A percentile compares a stretch with the other conserved stretches of the same genome.
These are phyloP conservation scores for Ypsolopha sequella DNA, from an alignment of 2,888 invertebrate species.

Conservation along the genomic window DNA sequence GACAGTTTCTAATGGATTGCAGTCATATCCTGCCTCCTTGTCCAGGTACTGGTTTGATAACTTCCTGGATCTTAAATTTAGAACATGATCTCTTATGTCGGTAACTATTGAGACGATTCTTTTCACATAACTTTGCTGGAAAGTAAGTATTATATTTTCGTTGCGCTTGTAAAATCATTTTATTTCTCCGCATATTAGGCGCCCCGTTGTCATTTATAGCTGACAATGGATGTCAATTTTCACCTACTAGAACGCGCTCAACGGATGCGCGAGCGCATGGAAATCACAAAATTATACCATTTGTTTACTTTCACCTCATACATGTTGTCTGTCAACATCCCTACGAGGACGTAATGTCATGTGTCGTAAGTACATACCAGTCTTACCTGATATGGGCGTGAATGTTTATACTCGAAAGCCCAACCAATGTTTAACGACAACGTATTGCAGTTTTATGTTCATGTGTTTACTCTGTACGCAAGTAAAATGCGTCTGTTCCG, in stretches of 20 bases:
- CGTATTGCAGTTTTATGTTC: no score
- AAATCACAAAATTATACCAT: conserved; percentile 36
- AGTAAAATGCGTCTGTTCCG: no score
- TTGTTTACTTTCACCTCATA: conserved; percentile 53
- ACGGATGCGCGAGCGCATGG: conserved; percentile 14
- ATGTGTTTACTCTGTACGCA: no score
- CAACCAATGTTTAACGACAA: no score
- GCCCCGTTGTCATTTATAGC: neutral
- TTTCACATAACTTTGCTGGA: neutral
- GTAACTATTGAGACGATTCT: conserved; percentile 5
- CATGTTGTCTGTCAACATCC: neutral
- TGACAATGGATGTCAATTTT: neutral
- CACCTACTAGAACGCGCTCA: neutral
- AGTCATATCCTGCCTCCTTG: conserved; percentile 32
- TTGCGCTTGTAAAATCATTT: neutral
- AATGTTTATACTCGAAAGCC: conserved; percentile 29
- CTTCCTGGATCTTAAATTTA: neutral
- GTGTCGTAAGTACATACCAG: conserved; percentile 30
- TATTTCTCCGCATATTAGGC: neutral
- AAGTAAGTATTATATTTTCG: neutral
- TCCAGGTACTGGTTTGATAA: conserved; percentile 28
- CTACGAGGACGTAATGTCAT: conserved; percentile 26
- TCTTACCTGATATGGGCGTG: conserved; percentile 26
- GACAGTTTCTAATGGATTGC: conserved; percentile 50
- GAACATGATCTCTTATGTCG: conserved; percentile 11